Evolutionary conservation across 2,113 vertebrate species (phyloP), one percentile per base, ranked within the genome.

Genomic region (Tenrec ecaudatus): DNA sequence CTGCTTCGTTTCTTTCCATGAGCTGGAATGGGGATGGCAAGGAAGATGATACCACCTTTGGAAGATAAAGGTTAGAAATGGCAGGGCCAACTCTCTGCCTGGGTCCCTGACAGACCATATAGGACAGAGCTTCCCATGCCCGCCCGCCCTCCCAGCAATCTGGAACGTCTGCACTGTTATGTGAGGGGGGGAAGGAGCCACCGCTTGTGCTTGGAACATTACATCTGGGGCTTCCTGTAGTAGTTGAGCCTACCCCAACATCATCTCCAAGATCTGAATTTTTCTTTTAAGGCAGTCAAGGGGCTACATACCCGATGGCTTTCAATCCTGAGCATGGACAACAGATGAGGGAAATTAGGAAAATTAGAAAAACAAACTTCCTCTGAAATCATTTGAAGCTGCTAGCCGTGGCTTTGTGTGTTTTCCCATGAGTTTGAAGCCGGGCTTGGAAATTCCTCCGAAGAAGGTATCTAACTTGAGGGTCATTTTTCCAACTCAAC

Each of bases 61-160:
- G 53, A 69, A 89, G 73, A 53, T 43, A 25, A 31, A 6, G 47
- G 11, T 43, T 33, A 6, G 66, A 27, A 0, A 1, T 0, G 27
- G n/a, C 43, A 71, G 57, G 66, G 53, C 22, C 60, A 40, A 4
- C 81, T 25, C 0, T 68, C 2, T 3, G 14, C 47, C 71, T 57
- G 25, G 36, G 19, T 47, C 19, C 17, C 78, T 16, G 12, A 4
- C 3, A 43, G 36, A 22, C 11, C 3, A 11, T 47, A 19, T 2
- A n/a, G 6, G 6, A 22, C 12, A 40, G n/a, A 57, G 10, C 57
- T 36, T n/a, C 60, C 76, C 4, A 33, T 57, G 47, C 47, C 47
- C 23, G 6, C 25, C 5, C 8, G 1, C 0, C 57, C 9, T 6
- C 19, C 22, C 25, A 62, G 14, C 53, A 66, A 0, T 27, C 31